These are phyloP conservation scores for Odontocolon sp. DNA, from an alignment of 2,888 invertebrate species.

Conservation along the genomic window DNA sequence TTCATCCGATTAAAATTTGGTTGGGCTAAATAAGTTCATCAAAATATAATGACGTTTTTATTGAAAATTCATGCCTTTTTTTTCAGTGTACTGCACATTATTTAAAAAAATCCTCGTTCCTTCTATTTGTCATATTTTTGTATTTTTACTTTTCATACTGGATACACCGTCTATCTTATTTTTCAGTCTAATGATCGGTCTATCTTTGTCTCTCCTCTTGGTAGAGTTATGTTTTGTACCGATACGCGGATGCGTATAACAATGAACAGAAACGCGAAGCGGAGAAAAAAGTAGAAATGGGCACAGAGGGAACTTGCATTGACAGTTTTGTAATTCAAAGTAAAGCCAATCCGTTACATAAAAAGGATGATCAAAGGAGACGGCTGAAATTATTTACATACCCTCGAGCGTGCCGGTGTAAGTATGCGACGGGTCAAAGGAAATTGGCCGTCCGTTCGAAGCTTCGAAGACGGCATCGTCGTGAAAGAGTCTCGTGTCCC, in stretches of 20 bases:
- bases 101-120: too few species aligned
- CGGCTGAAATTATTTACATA: constrained; percentile 66
- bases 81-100: too few species aligned
- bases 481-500: constrained; percentile 79
- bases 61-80: too few species aligned
- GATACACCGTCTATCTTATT: background rate
- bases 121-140: too few species aligned
- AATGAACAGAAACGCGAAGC: background rate
- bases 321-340: constrained; percentile 30
- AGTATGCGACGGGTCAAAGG: constrained; percentile 78
- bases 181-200: background rate
- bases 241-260: background rate
- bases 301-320: background rate
- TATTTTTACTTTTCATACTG: background rate
- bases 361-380: constrained; percentile 47
- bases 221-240: background rate
- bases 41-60: too few species aligned
- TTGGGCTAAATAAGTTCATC: too few species aligned
- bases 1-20: too few species aligned
- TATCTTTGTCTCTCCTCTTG: background rate
- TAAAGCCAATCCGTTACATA: constrained; percentile 36
- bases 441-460: constrained; percentile 76
- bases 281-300: background rate
- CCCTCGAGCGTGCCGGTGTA: constrained; percentile 81
- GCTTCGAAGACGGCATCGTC: constrained; percentile 80